A percentile compares a stretch with the other conserved stretches of the same genome.
These are phyloP conservation scores for Eupithecia subfuscata DNA, from an alignment of 2,888 invertebrate species.

Conservation along the genomic window DNA sequence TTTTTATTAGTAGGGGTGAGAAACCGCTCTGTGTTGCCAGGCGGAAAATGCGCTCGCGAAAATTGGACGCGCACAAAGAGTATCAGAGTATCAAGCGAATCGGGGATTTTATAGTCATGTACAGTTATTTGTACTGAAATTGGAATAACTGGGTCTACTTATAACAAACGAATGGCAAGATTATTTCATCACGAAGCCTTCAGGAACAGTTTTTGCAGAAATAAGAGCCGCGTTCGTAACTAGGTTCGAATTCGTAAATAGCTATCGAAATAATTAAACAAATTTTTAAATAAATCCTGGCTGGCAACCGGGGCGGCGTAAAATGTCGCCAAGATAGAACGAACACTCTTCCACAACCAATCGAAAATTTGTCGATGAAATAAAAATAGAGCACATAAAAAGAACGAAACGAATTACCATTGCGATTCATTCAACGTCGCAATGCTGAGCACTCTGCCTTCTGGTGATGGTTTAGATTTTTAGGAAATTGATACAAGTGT, in stretches of 20 bases:
- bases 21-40: constrained; percentile 19
- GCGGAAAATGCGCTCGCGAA: constrained; percentile 22
- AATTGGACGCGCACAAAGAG: background rate
- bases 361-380: background rate
- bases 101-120: background rate
- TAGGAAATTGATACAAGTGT: too few species aligned
- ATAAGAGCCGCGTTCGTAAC: background rate
- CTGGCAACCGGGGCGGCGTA: background rate
- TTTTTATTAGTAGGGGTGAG: background rate
- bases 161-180: background rate
- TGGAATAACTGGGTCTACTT: background rate
- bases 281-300: background rate
- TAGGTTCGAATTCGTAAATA: too few species aligned
- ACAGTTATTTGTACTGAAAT: background rate
- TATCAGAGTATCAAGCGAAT: background rate
- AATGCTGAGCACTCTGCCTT: too few species aligned
- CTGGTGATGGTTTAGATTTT: too few species aligned
- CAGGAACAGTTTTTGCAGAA: background rate
- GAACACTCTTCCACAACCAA: background rate
- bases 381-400: background rate
- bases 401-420: too few species aligned
- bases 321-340: background rate
- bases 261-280: background rate
- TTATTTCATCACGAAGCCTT: background rate
- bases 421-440: too few species aligned